Evolutionary conservation across 2,888 invertebrate species (phyloP), one percentile per base, ranked within the genome.

Genomic region (Caenorhabditis afra): DNA sequence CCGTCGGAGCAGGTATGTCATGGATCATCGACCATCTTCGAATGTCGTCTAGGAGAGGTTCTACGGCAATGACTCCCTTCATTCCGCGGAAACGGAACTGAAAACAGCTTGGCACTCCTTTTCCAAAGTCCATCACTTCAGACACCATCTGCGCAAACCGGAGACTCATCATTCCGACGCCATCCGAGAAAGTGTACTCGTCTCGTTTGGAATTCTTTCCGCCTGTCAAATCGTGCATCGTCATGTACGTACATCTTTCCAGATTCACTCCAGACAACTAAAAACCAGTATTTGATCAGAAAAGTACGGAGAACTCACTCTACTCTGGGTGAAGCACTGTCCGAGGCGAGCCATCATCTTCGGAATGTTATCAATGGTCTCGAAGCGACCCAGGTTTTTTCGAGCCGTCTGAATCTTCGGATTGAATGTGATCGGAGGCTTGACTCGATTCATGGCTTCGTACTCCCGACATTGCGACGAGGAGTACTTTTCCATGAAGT

Each of bases 321-420:
- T 52, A 23, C 76, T 79, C 45, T 90, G 90, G 4, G 91, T 91
- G 68, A 91, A 90, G 66, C 89, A 90, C 67, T 90, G 90, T 29
- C 91, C 91, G 75, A 91, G 82, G 10, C 91, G 84, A 22, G 91
- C 90, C 86, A 91, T 90, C 78, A 90, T 85, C 81, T 91, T 91
- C 1, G 91, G 90, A 44, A 90, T 85, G 44, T 83, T 87, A 49
- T 80, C 79, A 37, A 87, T 81, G 22, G 77, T 76, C 5, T 85
- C 82, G 75, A 90, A 90, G 14, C 85, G 68, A 61, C 83, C 81
- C 65, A 83, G 52, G 57, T 67, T 73, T 14, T 82, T 81, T 10
- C 85, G 52, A 1, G 81, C 81, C 10, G 67, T 50, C 18, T 83
- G 75, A 58, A 87, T 86, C 49, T 81, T 59, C 29, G 81, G 73